Conservation (phyloP, 2,888 invertebrate genomes). For the Apotomis capreana region DNA sequence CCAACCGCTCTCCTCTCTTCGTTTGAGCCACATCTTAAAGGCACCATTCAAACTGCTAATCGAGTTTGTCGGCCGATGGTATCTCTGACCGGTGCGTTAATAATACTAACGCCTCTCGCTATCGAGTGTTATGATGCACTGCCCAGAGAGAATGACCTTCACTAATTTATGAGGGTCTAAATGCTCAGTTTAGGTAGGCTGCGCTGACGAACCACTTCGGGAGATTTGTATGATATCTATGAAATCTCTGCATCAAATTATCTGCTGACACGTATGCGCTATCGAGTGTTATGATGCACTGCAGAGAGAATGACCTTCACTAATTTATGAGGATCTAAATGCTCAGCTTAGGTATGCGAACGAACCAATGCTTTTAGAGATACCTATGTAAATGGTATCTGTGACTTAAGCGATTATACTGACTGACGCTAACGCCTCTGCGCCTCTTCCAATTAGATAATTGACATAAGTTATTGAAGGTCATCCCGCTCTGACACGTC, state of each 20-base stretch:
- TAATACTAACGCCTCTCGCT: slow-evolving; percentile 71
- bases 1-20: slow-evolving; percentile 45
- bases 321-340: slow-evolving; percentile 14
- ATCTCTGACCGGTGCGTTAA: slow-evolving; percentile 79
- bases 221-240: too few relatives aligned
- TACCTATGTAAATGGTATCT: too few relatives aligned
- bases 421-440: slow-evolving; percentile 74
- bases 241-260: too few relatives aligned
- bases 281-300: slow-evolving; percentile 31
- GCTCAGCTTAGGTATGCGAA: background rate
- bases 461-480: too few relatives aligned
- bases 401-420: slow-evolving; percentile 74
- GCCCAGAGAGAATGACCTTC: slow-evolving; percentile 19
- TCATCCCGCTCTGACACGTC: too few relatives aligned
- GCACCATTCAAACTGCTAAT: slow-evolving; percentile 77
- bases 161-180: slow-evolving; percentile 20
- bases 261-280: slow-evolving; percentile 58
- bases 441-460: slow-evolving; percentile 23
- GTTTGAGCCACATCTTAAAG: slow-evolving; percentile 51
- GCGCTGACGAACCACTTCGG: background rate
- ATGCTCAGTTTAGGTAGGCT: background rate
- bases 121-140: slow-evolving; percentile 32
- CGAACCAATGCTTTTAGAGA: background rate
- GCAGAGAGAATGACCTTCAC: slow-evolving; percentile 15
- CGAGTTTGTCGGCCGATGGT: slow-evolving; percentile 82